Evolutionary conservation across 2,113 vertebrate genomes (phyloP).

Genomic region (Amphiprion ocellaris): DNA sequence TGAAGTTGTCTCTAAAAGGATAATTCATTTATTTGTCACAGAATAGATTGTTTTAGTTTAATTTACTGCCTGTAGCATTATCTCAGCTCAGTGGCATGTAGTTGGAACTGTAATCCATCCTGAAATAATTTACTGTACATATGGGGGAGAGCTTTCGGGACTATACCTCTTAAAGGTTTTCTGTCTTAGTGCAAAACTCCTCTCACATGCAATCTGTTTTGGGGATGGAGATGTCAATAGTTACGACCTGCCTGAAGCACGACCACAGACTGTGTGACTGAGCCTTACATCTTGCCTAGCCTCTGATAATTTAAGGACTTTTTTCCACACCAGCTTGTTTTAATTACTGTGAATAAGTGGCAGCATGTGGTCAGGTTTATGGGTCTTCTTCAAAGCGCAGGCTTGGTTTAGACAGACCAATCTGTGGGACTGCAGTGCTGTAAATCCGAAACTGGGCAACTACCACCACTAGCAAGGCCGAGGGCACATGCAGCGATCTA

Average conservation of each 20-base stretch:
- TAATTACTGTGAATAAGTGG: conserved; percentile 88
- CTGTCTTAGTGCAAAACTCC: conserved; percentile 52
- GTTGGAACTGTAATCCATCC: conserved; percentile 42
- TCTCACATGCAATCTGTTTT: conserved; percentile 74
- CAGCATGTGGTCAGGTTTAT: conserved; percentile 87
- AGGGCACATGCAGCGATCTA: conserved; percentile 62
- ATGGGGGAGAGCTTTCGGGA: conserved; percentile 29
- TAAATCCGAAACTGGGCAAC: conserved; percentile 80
- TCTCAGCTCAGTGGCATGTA: conserved; percentile 40
- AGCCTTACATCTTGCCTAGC: conserved; percentile 74
- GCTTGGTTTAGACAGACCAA: conserved; percentile 77
- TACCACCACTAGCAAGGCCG: conserved; percentile 71
- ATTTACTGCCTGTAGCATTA: conserved; percentile 44
- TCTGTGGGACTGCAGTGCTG: conserved; percentile 79
- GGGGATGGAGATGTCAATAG: conserved; percentile 80
- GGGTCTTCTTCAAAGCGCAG: conserved; percentile 81
- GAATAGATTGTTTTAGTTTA: conserved; percentile 50
- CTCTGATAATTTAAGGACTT: conserved; percentile 81
- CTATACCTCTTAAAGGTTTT: conserved; percentile 49
- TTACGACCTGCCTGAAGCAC: conserved; percentile 78
- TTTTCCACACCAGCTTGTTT: conserved; percentile 85
- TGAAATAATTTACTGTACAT: conserved; percentile 44
- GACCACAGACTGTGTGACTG: conserved; percentile 38
- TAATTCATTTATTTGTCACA: conserved; percentile 48
- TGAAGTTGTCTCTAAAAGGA: conserved; percentile 37